phyloP scores from a whole-genome alignment of 2,797 vertebrate species.

The Acanthiza pusilla region DNA sequence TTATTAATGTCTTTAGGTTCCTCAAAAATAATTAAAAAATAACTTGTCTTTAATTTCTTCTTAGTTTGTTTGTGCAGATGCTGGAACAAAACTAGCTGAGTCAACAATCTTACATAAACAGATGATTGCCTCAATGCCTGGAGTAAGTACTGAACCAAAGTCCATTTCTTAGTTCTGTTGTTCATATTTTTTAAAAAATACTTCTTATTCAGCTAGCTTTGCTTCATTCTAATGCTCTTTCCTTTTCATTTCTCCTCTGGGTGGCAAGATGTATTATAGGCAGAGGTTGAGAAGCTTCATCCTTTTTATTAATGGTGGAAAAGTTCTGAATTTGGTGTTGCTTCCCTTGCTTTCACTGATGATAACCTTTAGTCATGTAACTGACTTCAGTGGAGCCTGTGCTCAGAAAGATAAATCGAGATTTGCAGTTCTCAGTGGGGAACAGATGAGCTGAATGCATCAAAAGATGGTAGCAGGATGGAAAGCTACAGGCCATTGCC shows the following conservation, averaged over 20 bases:
- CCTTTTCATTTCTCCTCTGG: not conserved
- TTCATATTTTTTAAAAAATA: not conserved
- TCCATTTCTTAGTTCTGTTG: not conserved
- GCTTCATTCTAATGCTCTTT: not conserved
- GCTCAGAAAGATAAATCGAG: not conserved
- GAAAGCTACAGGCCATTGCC: not conserved
- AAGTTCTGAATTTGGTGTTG: not conserved
- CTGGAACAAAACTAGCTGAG: constrained; percentile 93
- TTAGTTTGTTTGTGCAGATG: constrained; percentile 98
- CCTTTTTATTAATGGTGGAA: not conserved
- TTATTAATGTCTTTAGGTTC: constrained; percentile 26
- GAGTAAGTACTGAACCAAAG: constrained; percentile 80
- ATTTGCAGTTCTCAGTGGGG: not conserved
- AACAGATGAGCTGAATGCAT: not conserved
- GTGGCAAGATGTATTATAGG: not conserved
- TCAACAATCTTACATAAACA: constrained; percentile 98
- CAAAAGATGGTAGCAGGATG: not conserved
- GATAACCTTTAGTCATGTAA: not conserved
- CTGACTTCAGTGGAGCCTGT: not conserved
- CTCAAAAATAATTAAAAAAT: constrained; percentile 44
- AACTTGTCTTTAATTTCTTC: constrained; percentile 63
- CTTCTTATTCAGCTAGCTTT: not conserved
- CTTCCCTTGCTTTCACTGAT: not conserved
- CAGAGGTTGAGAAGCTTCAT: not conserved
- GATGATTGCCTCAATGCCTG: constrained; percentile 93